Base-by-base conservation (phyloP, 2,888 invertebrate species). In the Epirrhoe alternata region DNA sequence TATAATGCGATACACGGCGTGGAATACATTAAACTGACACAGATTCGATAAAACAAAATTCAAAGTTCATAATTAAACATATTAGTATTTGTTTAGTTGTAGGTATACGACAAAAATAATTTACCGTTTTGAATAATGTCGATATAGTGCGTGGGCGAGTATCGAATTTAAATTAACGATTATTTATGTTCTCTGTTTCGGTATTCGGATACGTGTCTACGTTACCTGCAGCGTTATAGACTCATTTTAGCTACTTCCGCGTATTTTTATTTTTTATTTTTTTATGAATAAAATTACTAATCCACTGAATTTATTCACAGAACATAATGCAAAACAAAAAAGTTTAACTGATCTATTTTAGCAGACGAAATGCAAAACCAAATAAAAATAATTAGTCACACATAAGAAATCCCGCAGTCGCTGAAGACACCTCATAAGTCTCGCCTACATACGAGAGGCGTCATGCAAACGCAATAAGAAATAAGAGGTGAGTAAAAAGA, bases 141-240 rank as follows among this genome's bases (percentile, higher is more conserved):
- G 74, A 80, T 85, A 86, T 87, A 78, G 81, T 77, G 80, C 80
- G 81, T 80, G 82, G 81, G 88, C 88, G 81, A 86, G 86, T 82
- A 81, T 85, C 83, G 86, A 87, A 87, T 90, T 86, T 85, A 86
- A 90, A 91, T 90, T 86, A 87, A 86, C 82, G 80, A 84, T 87
- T 83, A 89, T 90, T 88, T 90, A 89, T 87, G 69, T 80, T 77
- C 75, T 72, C 75, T 84, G 85, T 86, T 87, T 86, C 76, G 86
- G 82, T 24, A 47, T 86, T 86, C 78, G 78, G 81, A 49, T 84
- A 83, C 81, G 84, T 83, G 74, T 74, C 76, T 76, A 74, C 75
- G 69, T 49, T 64, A 57, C 45, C 71, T 69, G 74, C 77, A 74
- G 79, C 65, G 75, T 74, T 76, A 74, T 77, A 78, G 77, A 75